Base-by-base conservation (phyloP, 2,797 vertebrate species). In the Pyrocephalus nanus region DNA sequence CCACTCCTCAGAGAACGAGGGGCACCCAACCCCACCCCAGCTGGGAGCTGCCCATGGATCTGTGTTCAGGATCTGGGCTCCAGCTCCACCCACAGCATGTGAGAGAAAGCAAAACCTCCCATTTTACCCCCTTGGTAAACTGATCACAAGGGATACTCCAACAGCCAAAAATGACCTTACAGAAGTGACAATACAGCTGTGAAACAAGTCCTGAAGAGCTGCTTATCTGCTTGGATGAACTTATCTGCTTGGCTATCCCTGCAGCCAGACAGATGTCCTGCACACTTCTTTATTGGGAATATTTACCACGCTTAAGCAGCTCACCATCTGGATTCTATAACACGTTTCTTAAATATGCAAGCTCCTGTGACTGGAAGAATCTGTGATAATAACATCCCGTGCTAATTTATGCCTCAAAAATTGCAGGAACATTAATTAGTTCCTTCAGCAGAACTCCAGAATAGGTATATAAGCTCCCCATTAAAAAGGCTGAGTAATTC, bases 221-320 rank as follows among this genome's bases (percentile, higher is more conserved):
- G 89, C 34, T 73, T 82, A 76, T 92, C 86, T 78, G 86, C 62
- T 75, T 76, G 38, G 40, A 82, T 71, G 75, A 75, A 76, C 67
- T 66, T 27, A 32, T 0, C 32, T 0, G 11, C 62, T 60, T 72
- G 79, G 48, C 78, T 90, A 40, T 90, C 64, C 91, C 73, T 71
- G 67, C 64, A 67, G 14, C 45, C 85, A 95, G 76, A 90, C 86
- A 96, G 36, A 81, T 88, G 93, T 94, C 86, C 88, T 79, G 77
- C 88, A 90, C 55, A 19, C 86, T 84, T 65, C 64, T 92, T 85
- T 73, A 43, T 2, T 75, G 88, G 66, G 91, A 94, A 22, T 90
- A 74, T 94, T 93, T 61, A 55, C 83, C 86, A 71, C 65, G 50
- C 51, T 93, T 76, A 40, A 84, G 86, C 88, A 92, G 77, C 81